These are phyloP conservation scores for Nomada flava DNA, from an alignment of 2,888 invertebrate species.

Conservation along the genomic window DNA sequence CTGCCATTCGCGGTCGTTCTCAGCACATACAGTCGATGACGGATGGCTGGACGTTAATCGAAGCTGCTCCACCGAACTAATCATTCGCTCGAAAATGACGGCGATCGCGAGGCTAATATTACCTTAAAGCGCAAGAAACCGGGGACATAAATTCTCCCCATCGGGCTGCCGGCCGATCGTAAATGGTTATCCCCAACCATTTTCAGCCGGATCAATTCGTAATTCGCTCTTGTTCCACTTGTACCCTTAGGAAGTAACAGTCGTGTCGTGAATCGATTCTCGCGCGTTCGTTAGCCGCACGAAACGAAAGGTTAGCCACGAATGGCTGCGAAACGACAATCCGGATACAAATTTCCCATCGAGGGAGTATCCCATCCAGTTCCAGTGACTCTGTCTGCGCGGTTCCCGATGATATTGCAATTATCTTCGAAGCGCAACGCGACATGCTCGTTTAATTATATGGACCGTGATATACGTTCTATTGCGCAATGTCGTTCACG, in stretches of 20 bases:
- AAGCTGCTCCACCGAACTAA: slow-evolving; percentile 10
- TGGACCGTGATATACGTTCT: background rate
- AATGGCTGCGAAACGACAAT: slow-evolving; percentile 29
- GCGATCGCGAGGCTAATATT: slow-evolving; percentile 34
- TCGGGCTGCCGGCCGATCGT: slow-evolving; percentile 30
- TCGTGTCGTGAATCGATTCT: slow-evolving; percentile 13
- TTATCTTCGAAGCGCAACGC: slow-evolving; percentile 5
- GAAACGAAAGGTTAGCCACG: slow-evolving; percentile 21
- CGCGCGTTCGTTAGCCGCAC: slow-evolving; percentile 22
- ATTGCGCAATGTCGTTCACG: background rate
- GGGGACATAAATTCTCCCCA: slow-evolving; percentile 50
- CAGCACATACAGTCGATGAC: slow-evolving; percentile 8
- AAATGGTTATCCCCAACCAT: slow-evolving; percentile 47
- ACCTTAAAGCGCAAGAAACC: slow-evolving; percentile 48
- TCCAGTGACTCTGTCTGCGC: background rate
- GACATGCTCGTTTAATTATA: slow-evolving; percentile 8
- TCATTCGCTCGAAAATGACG: background rate
- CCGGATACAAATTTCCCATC: slow-evolving; percentile 51
- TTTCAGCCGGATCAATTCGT: slow-evolving; percentile 50
- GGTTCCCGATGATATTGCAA: slow-evolving; percentile 3
- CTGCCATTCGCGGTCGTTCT: background rate
- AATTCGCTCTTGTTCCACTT: slow-evolving; percentile 52
- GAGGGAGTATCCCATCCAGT: background rate
- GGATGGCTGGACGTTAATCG: slow-evolving; percentile 30
- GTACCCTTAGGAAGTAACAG: slow-evolving; percentile 2